Conservation (phyloP, 2,888 invertebrate species). For the Malachius bipustulatus region DNA sequence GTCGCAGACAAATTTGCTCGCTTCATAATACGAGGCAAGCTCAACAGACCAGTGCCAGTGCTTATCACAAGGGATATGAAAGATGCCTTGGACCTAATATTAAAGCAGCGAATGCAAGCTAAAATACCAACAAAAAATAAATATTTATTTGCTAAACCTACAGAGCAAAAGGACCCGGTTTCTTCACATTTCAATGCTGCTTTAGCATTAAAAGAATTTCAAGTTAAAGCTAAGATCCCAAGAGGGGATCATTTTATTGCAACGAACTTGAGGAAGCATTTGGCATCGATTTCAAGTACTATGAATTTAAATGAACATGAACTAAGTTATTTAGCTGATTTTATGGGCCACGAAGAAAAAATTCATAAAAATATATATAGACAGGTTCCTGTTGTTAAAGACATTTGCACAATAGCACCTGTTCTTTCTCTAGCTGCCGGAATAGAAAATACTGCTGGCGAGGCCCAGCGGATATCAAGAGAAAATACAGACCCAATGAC, state of each 20-base stretch:
- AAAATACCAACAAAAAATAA: constrained; percentile 1
- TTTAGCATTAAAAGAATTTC: background rate
- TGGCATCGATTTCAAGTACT: background rate
- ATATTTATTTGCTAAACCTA: background rate
- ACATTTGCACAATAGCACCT: background rate
- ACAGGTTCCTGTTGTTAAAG: constrained; percentile 1
- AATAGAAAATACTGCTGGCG: no score
- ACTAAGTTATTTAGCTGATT: background rate
- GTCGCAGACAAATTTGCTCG: background rate
- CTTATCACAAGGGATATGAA: background rate
- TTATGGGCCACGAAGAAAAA: background rate
- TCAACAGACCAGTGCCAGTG: background rate
- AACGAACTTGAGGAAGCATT: background rate
- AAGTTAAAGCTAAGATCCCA: background rate
- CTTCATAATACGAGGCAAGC: background rate
- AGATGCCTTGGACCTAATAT: background rate
- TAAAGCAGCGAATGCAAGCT: background rate
- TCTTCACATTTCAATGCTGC: background rate
- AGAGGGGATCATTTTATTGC: background rate
- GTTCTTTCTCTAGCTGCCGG: background rate
- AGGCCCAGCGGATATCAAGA: no score
- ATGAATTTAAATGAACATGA: constrained; percentile 1
- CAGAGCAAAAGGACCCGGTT: background rate
- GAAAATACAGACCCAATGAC: no score
- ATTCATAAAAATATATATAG: background rate